These are phyloP conservation scores for Vanessa cardui DNA, from an alignment of 2,888 invertebrate species.

Conservation along the genomic window DNA sequence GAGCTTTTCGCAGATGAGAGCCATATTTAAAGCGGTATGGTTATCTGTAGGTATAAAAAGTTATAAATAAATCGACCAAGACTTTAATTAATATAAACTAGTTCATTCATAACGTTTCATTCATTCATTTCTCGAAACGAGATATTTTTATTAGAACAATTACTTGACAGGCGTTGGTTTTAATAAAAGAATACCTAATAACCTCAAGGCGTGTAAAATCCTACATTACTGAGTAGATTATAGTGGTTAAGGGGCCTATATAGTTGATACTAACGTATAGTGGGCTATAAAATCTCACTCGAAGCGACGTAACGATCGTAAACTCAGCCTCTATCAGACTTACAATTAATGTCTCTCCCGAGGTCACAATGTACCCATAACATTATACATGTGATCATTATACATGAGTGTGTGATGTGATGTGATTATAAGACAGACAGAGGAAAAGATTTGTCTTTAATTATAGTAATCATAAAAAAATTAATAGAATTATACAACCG, in stretches of 20 bases:
- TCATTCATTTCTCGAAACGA: not conserved
- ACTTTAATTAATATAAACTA: slow-evolving; percentile 3
- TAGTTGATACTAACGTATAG: slow-evolving; percentile 22
- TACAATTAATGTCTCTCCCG: slow-evolving; percentile 56
- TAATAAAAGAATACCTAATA: not conserved
- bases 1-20: too few species aligned
- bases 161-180: not conserved
- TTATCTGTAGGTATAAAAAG: not conserved
- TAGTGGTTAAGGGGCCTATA: slow-evolving; percentile 19
- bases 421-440: slow-evolving; percentile 9
- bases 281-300: slow-evolving; percentile 28
- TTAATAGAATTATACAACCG: not conserved
- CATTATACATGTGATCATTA: slow-evolving; percentile 12
- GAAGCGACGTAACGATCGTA: slow-evolving; percentile 48
- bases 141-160: not conserved
- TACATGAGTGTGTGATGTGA: too few species aligned
- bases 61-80: not conserved
- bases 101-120: slow-evolving; percentile 6
- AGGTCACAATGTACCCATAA: slow-evolving; percentile 15
- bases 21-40: too few species aligned
- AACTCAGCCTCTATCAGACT: slow-evolving; percentile 59
- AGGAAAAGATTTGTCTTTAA: slow-evolving; percentile 6
- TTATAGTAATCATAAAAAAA: not conserved
- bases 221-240: slow-evolving; percentile 17
- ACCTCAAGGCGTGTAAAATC: slow-evolving; percentile 14